These are phyloP conservation scores for Caenorhabditis uteleia DNA, from an alignment of 2,888 invertebrate genomes.

Conservation along the genomic window DNA sequence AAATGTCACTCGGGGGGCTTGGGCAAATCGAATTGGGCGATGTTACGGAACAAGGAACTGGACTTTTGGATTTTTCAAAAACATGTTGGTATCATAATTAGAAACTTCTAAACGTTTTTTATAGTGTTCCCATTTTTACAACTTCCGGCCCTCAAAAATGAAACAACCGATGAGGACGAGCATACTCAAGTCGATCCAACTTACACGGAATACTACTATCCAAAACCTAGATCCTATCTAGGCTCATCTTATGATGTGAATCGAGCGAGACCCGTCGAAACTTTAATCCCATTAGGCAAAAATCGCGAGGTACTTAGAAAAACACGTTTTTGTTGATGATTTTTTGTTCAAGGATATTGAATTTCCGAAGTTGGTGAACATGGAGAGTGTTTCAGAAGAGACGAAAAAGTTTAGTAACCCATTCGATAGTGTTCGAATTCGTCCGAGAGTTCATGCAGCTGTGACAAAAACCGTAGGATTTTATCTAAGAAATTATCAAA, in stretches of 20 bases:
- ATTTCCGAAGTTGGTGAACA: conserved; percentile 23
- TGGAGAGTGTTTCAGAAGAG: not conserved
- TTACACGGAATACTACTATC: conserved; percentile 41
- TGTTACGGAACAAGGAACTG: conserved; percentile 51
- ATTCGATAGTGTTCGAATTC: conserved; percentile 24
- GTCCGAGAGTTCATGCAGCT: conserved; percentile 18
- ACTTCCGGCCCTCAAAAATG: conserved; percentile 49
- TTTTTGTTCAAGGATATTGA: conserved; percentile 6
- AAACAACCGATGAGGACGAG: conserved; percentile 24
- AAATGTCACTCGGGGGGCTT: conserved; percentile 42
- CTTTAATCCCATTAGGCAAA: conserved; percentile 9
- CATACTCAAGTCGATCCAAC: conserved; percentile 41
- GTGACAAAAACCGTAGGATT: conserved; percentile 17
- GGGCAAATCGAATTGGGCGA: conserved; percentile 43
- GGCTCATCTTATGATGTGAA: conserved; percentile 24
- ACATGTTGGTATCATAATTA: conserved; percentile 25
- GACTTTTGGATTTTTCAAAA: conserved; percentile 53
- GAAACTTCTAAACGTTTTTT: not conserved
- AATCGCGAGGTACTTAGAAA: conserved; percentile 9
- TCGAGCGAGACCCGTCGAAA: not conserved
- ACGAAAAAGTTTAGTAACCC: conserved; percentile 8
- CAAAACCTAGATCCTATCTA: conserved; percentile 28
- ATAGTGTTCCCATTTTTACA: conserved; percentile 54
- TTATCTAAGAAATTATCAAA: no score
- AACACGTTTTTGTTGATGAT: not conserved